phyloP scores from a whole-genome alignment of 1,140 invertebrate genomes.

The Sweltsa coloradensis region DNA sequence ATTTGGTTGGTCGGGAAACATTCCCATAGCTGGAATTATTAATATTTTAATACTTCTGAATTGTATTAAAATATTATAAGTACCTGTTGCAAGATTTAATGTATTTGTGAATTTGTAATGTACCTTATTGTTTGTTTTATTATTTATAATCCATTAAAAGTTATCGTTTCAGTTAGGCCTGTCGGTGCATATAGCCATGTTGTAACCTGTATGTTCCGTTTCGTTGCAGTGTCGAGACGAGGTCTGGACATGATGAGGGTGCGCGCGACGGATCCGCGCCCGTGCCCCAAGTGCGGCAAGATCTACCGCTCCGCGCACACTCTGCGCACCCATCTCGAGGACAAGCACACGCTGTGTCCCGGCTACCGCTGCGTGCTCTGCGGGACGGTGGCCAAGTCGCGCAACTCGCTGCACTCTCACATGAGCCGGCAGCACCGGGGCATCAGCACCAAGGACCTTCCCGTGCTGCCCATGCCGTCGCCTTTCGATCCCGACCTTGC shows the following conservation, averaged over 20 bases:
- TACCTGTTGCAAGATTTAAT: too few species aligned
- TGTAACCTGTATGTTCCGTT: too few species aligned
- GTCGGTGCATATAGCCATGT: too few species aligned
- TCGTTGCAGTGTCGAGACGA: slow-evolving; percentile 50
- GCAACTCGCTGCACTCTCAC: slow-evolving; percentile 82
- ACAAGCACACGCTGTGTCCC: slow-evolving; percentile 84
- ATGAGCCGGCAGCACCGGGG: slow-evolving; percentile 86
- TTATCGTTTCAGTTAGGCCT: slow-evolving; percentile 7
- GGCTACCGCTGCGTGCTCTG: slow-evolving; percentile 83
- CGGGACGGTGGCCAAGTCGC: slow-evolving; percentile 81
- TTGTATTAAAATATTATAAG: too few species aligned
- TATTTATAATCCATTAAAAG: slow-evolving; percentile 17
- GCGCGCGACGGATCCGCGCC: slow-evolving; percentile 76
- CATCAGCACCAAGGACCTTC: slow-evolving; percentile 83
- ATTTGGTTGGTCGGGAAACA: too few species aligned
- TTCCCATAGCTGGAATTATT: too few species aligned
- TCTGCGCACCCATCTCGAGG: slow-evolving; percentile 76
- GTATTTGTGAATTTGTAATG: background rate
- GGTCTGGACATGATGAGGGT: slow-evolving; percentile 73
- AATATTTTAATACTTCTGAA: too few species aligned
- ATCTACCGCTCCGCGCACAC: slow-evolving; percentile 86
- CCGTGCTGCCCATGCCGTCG: slow-evolving; percentile 80
- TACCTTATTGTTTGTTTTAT: too few species aligned
- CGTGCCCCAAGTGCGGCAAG: slow-evolving; percentile 85
- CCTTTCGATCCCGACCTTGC: slow-evolving; percentile 81